phyloP scores from a whole-genome alignment of 2,888 invertebrate species.

The Epinotia bilunana region DNA sequence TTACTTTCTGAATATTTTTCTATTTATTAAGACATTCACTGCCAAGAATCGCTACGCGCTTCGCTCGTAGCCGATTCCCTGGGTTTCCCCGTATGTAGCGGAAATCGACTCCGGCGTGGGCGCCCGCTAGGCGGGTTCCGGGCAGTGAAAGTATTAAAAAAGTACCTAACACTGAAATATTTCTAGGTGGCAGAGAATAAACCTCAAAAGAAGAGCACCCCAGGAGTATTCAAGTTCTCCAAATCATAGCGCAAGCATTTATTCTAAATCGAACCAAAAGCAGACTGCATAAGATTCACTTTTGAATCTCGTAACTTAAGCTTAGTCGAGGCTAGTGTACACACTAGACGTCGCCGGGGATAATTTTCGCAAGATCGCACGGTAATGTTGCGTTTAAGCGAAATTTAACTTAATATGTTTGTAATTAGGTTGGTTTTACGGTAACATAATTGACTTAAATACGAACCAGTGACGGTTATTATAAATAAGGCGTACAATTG shows the following conservation, averaged over 20 bases:
- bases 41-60: too few relatives aligned
- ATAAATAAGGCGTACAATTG: neutral
- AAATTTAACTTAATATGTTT: neutral
- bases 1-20: neutral
- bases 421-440: neutral
- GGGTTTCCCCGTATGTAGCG: too few relatives aligned
- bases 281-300: slow-evolving; percentile 47
- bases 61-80: too few relatives aligned
- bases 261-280: slow-evolving; percentile 48
- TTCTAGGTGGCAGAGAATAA: slow-evolving; percentile 86
- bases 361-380: slow-evolving; percentile 1
- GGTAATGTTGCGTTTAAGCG: neutral
- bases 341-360: neutral
- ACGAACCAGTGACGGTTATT: neutral
- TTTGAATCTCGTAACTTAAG: slow-evolving; percentile 36
- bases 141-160: too few relatives aligned
- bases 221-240: slow-evolving; percentile 87
- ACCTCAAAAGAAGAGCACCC: slow-evolving; percentile 85
- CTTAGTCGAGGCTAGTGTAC: slow-evolving; percentile 31
- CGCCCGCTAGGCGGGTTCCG: too few relatives aligned
- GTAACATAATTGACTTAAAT: neutral
- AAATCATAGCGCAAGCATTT: slow-evolving; percentile 76
- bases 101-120: too few relatives aligned
- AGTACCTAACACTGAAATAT: neutral
- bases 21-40: neutral